Conservation (phyloP, 2,888 invertebrate genomes). For the Nephrotoma appendiculata region DNA sequence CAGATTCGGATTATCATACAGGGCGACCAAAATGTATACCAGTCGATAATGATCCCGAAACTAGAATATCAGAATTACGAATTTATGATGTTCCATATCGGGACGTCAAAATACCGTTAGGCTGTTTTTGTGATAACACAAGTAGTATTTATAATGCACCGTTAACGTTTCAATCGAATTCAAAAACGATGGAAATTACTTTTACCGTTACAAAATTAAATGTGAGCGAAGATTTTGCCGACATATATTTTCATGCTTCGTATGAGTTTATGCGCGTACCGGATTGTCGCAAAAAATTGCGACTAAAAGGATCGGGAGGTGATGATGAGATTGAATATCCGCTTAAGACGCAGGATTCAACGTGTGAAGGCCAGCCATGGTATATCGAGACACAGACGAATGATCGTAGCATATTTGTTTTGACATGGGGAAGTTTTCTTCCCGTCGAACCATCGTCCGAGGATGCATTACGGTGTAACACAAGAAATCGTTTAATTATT, state of each 20-base stretch:
- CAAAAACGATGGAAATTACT: slow-evolving; percentile 57
- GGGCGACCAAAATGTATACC: slow-evolving; percentile 45
- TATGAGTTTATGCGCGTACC: slow-evolving; percentile 50
- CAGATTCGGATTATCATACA: slow-evolving; percentile 57
- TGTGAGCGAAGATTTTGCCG: slow-evolving; percentile 67
- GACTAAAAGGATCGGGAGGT: slow-evolving; percentile 48
- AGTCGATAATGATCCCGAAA: slow-evolving; percentile 22
- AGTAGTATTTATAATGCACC: slow-evolving; percentile 42
- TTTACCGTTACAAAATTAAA: slow-evolving; percentile 59
- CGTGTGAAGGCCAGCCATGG: slow-evolving; percentile 46
- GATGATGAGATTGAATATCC: slow-evolving; percentile 50
- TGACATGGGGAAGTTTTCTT: slow-evolving; percentile 70
- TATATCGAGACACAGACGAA: slow-evolving; percentile 62
- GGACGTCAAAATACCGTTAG: slow-evolving; percentile 51
- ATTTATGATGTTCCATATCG: slow-evolving; percentile 53
- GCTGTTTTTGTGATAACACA: slow-evolving; percentile 67
- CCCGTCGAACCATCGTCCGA: slow-evolving; percentile 44
- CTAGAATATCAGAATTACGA: slow-evolving; percentile 38
- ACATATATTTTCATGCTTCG: slow-evolving; percentile 61
- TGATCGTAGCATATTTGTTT: slow-evolving; percentile 61
- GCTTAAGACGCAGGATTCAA: slow-evolving; percentile 37
- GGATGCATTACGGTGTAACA: slow-evolving; percentile 55
- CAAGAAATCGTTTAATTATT: slow-evolving; percentile 62
- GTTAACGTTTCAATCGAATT: slow-evolving; percentile 47
- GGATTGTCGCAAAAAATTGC: slow-evolving; percentile 48